phyloP scores from a whole-genome alignment of 2,888 invertebrate species.

The Chesias legatella region DNA sequence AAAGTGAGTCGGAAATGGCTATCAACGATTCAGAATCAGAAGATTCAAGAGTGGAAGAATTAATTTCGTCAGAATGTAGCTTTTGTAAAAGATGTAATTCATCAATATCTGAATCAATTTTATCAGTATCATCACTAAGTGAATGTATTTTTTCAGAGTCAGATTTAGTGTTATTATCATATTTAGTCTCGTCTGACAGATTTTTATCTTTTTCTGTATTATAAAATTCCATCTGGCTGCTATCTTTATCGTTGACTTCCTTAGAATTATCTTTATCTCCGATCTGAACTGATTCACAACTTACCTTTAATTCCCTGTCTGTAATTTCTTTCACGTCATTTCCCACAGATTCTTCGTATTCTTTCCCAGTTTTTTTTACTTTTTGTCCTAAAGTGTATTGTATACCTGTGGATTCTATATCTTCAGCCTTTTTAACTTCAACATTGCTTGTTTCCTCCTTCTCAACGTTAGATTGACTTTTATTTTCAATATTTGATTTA shows the following conservation, averaged over 20 bases:
- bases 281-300: slow-evolving; percentile 11
- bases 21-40: slow-evolving; percentile 58
- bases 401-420: slow-evolving; percentile 2
- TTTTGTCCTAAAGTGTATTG: too few relatives aligned
- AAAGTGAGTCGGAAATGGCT: slow-evolving; percentile 58
- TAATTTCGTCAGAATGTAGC: slow-evolving; percentile 52
- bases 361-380: too few relatives aligned
- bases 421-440: slow-evolving; percentile 9
- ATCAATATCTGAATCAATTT: slow-evolving; percentile 59
- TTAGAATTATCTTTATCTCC: slow-evolving; percentile 11
- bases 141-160: slow-evolving; percentile 35
- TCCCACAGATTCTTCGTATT: too few relatives aligned
- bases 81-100: slow-evolving; percentile 64
- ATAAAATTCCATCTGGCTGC: not conserved
- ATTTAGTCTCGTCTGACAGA: slow-evolving; percentile 2
- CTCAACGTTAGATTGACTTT: slow-evolving; percentile 25
- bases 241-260: not conserved
- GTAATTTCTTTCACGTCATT: too few relatives aligned
- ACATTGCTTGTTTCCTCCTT: too few relatives aligned
- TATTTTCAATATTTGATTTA: slow-evolving; percentile 23
- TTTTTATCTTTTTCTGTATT: slow-evolving; percentile 3
- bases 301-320: slow-evolving; percentile 3
- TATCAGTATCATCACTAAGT: slow-evolving; percentile 44
- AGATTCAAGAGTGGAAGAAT: slow-evolving; percentile 46
- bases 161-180: slow-evolving; percentile 1